Conservation (phyloP, 2,888 invertebrate species). For the Malthinus seriepunctatus region DNA sequence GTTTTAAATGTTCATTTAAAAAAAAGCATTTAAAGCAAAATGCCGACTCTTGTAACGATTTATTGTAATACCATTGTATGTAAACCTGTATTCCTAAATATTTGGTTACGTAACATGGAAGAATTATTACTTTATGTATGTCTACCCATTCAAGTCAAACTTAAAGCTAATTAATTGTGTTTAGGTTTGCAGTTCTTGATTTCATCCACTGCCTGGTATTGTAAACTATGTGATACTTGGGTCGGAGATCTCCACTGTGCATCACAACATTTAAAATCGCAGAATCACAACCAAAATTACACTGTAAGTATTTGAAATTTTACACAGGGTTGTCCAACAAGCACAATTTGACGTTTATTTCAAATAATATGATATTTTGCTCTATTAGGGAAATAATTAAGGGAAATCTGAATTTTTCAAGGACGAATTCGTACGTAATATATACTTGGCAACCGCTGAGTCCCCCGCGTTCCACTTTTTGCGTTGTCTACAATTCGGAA, state of each 20-base stretch:
- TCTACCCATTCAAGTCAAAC: constrained; percentile 1
- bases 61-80: constrained; percentile 1
- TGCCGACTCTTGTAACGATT: background rate
- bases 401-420: too few species aligned
- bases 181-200: constrained; percentile 85
- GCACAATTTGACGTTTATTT: too few species aligned
- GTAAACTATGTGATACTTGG: constrained; percentile 85
- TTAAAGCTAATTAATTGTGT: constrained; percentile 28
- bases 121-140: constrained; percentile 27
- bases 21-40: constrained; percentile 9
- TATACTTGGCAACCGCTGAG: too few species aligned
- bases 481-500: too few species aligned
- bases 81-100: background rate
- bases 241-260: constrained; percentile 89
- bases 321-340: too few species aligned
- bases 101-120: constrained; percentile 5
- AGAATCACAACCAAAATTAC: constrained; percentile 78
- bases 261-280: constrained; percentile 81
- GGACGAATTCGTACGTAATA: too few species aligned
- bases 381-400: too few species aligned
- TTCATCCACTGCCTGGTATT: constrained; percentile 87
- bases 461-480: too few species aligned
- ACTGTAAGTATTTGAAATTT: constrained; percentile 61
- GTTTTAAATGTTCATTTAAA: constrained; percentile 23
- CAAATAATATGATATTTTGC: too few species aligned